A percentile compares a stretch with the other conserved stretches of the same genome.
These are phyloP conservation scores for Cirrhinus molitorella DNA, from an alignment of 2,797 vertebrate genomes.

Conservation along the genomic window DNA sequence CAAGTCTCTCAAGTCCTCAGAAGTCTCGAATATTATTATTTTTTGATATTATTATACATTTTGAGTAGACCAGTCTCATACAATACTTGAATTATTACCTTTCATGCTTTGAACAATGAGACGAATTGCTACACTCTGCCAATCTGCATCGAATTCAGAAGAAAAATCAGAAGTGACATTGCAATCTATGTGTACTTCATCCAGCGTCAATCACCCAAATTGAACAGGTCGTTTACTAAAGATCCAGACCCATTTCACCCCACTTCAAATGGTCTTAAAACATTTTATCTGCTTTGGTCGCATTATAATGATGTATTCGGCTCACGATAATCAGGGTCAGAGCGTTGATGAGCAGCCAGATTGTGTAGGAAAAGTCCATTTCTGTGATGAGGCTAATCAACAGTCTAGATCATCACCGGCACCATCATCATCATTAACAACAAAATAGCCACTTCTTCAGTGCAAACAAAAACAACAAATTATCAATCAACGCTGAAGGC, in stretches of 20 bases:
- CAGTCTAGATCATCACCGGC: constrained; percentile 44
- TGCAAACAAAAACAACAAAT: constrained; percentile 46
- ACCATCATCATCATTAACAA: constrained; percentile 47
- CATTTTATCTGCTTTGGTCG: constrained; percentile 11
- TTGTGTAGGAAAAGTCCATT: constrained; percentile 50
- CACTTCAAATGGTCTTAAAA: constrained; percentile 9
- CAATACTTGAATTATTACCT: constrained; percentile 15
- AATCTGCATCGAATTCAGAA: neutral
- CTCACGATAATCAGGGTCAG: constrained; percentile 25
- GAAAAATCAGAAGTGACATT: neutral
- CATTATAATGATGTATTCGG: constrained; percentile 37
- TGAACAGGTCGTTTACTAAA: constrained; percentile 7
- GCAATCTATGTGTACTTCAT: neutral
- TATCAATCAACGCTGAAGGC: constrained; percentile 32
- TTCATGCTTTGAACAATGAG: constrained; percentile 5
- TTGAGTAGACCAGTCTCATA: neutral
- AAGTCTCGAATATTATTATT: neutral
- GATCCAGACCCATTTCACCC: neutral
- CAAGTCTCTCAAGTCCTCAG: neutral
- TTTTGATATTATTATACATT: neutral
- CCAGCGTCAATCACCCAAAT: constrained; percentile 10
- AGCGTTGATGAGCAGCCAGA: constrained; percentile 36
- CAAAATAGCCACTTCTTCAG: constrained; percentile 31
- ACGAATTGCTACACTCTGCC: neutral
- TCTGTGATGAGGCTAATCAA: constrained; percentile 59